These are phyloP conservation scores for Camelus bactrianus DNA, from an alignment of 2,113 vertebrate species.

Conservation along the genomic window DNA sequence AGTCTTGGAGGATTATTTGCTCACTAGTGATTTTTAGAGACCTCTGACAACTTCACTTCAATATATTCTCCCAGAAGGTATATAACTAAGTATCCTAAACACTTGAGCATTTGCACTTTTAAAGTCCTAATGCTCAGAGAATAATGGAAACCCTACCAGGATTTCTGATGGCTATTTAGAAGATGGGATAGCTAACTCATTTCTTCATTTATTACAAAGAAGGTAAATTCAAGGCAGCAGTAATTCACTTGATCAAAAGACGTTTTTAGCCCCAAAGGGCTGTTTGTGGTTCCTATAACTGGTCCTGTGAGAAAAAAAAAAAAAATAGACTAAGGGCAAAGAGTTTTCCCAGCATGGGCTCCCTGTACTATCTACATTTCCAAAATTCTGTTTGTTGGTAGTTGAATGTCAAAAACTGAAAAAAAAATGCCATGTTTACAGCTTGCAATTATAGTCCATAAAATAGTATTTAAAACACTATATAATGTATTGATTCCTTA, in stretches of 20 bases:
- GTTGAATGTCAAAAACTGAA: neutral
- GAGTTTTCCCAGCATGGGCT: neutral
- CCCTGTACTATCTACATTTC: neutral
- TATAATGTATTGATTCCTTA: neutral
- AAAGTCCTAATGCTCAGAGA: neutral
- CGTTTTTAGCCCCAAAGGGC: neutral
- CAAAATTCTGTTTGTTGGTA: neutral
- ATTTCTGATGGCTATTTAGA: slow-evolving; percentile 33
- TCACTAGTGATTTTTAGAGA: neutral
- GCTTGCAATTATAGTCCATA: neutral
- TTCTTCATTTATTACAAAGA: slow-evolving; percentile 39
- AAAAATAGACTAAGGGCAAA: neutral
- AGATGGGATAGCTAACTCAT: slow-evolving; percentile 17
- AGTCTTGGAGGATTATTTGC: slow-evolving; percentile 36
- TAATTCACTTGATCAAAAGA: slow-evolving; percentile 53
- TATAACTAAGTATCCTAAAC: neutral
- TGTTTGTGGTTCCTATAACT: neutral
- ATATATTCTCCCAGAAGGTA: neutral
- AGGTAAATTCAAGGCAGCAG: slow-evolving; percentile 39
- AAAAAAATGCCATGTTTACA: neutral
- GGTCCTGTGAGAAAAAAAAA: neutral
- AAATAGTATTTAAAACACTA: slow-evolving; percentile 11
- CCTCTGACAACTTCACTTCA: slow-evolving; percentile 32
- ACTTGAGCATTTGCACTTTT: neutral
- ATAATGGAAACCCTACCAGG: neutral